Evolutionary conservation across 2,113 vertebrate genomes (phyloP).

Genomic region (Lynx canadensis): DNA sequence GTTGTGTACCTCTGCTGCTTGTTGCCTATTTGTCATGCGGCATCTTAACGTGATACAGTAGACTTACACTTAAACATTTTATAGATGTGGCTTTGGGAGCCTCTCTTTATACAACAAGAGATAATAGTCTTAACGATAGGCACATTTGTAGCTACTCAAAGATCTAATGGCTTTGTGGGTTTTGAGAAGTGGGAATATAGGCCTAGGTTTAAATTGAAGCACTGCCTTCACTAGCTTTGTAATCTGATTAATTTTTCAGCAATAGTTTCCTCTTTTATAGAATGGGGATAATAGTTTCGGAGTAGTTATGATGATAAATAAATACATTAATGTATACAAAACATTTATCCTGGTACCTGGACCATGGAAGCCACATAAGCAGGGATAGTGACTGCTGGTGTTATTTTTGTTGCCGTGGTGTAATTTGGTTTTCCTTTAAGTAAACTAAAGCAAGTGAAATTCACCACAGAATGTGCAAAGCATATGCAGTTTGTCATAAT

Average conservation of each 20-base stretch:
- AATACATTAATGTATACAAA: not conserved
- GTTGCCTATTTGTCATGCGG: not conserved
- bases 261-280: not conserved
- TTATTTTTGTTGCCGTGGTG: not conserved
- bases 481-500: not conserved
- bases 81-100: not conserved
- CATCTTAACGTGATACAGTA: not conserved
- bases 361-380: not conserved
- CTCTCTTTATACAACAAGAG: not conserved
- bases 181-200: not conserved
- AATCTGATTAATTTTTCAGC: not conserved
- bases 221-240: not conserved
- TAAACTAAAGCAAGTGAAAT: not conserved
- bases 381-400: not conserved
- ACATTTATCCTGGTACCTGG: not conserved
- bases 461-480: not conserved
- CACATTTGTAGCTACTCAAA: not conserved
- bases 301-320: not conserved
- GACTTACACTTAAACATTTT: not conserved
- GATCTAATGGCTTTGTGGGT: not conserved
- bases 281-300: conserved; percentile 1
- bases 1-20: not conserved
- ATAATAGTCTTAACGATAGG: not conserved
- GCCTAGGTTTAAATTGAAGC: not conserved
- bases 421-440: conserved; percentile 50